Base-by-base conservation (phyloP, 1,140 invertebrate species). In the Eriocheir sinensis region DNA sequence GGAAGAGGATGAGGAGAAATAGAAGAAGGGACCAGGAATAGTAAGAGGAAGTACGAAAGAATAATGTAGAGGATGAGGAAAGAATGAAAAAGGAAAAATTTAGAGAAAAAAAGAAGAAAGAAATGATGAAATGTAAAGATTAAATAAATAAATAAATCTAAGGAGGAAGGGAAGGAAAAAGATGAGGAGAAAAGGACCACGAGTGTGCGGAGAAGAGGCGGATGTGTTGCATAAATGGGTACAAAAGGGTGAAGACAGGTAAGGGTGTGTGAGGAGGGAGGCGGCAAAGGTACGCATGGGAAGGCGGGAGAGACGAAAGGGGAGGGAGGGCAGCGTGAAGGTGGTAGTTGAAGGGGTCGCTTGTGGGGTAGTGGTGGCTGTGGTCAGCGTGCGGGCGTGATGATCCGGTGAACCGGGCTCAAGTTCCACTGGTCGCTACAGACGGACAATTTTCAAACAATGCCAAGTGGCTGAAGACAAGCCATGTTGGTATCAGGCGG, bases 121-220 rank as follows among this genome's bases (percentile, higher is more conserved):
- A 72, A 15, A 72, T 12, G n/a, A 15, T 12, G 60, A 72, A 15
- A 72, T 12, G 12, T 72, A 85, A 32, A 85, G 12, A 85, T n/a
- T n/a, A n/a, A n/a, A n/a, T n/a, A n/a, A 32, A 85, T 15, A 85
- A 32, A 85, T 15, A 85, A 34, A 85, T 21, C 17, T 17, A 85
- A n/a, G n/a, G 60, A 72, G 60, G n/a, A n/a, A 72, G 60, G n/a
- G 60, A n/a, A n/a, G n/a, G 60, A n/a, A n/a, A 72, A 32, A 85
- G 83, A 85, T n/a, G n/a, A n/a, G n/a, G n/a, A n/a, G n/a, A n/a
- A n/a, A n/a, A n/a, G n/a, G n/a, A n/a, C n/a, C n/a, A n/a, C n/a
- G n/a, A n/a, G n/a, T n/a, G n/a, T n/a, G n/a, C 27, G n/a, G 27
- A n/a, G 60, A 72, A n/a, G 60, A 44, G 32, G 41, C n/a, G 44